A percentile compares a stretch with the other conserved stretches of the same genome.
These are phyloP conservation scores for Lamprologus ornatipinnis DNA, from an alignment of 2,113 vertebrate genomes.

Conservation along the genomic window DNA sequence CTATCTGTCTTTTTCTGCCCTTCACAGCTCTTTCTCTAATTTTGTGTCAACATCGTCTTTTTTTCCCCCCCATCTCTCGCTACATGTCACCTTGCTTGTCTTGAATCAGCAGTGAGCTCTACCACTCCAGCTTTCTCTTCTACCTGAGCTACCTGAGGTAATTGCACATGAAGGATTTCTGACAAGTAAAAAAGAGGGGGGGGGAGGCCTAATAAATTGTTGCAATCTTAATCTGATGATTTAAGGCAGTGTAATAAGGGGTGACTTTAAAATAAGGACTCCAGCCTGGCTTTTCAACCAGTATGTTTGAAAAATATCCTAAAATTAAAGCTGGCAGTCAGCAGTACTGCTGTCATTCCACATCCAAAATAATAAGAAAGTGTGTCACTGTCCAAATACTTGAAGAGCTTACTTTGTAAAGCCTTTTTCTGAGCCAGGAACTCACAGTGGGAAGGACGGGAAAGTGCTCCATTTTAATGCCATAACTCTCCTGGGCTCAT, in stretches of 20 bases:
- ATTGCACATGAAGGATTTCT: background rate
- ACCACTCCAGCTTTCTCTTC: background rate
- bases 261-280: background rate
- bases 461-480: background rate
- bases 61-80: background rate
- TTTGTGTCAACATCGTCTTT: background rate
- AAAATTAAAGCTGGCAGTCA: conserved; percentile 20
- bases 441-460: background rate
- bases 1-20: background rate
- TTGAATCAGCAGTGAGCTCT: background rate
- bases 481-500: background rate
- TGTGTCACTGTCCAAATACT: conserved; percentile 28
- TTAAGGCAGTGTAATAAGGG: background rate
- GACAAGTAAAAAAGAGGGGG: background rate
- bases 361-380: conserved; percentile 35
- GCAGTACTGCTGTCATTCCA: conserved; percentile 5
- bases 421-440: background rate
- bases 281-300: background rate
- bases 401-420: conserved; percentile 5
- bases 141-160: background rate
- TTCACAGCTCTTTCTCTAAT: conserved; percentile 6
- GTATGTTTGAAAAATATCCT: background rate
- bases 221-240: background rate
- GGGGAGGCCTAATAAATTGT: background rate
- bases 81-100: background rate